A percentile compares a stretch with the other conserved stretches of the same genome.
These are phyloP conservation scores for Lithosia quadra DNA, from an alignment of 2,888 invertebrate species.

Conservation along the genomic window DNA sequence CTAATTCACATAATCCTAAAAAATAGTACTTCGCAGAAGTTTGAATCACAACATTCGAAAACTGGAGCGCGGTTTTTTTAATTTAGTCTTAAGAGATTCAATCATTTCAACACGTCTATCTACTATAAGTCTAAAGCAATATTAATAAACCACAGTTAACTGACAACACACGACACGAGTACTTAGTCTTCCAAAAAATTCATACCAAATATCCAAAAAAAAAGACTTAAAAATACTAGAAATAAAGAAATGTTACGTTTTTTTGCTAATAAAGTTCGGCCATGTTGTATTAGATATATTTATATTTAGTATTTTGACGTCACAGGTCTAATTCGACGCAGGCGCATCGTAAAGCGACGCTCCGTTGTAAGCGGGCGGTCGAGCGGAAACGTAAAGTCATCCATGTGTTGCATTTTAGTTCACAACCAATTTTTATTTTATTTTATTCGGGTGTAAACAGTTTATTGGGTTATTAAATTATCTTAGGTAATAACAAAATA, in stretches of 20 bases:
- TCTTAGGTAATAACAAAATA: too few species aligned
- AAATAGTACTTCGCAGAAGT: conserved; percentile 1
- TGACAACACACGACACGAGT: conserved; percentile 16
- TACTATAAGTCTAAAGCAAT: neutral
- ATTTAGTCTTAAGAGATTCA: conserved; percentile 4
- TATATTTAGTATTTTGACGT: conserved; percentile 31
- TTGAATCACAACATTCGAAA: conserved; percentile 5
- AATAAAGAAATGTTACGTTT: conserved; percentile 22
- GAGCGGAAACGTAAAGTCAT: conserved; percentile 8
- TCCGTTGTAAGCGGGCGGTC: conserved; percentile 20
- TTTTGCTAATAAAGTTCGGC: conserved; percentile 24
- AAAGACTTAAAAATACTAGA: conserved; percentile 11
- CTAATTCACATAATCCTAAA: neutral
- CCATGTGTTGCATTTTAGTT: neutral
- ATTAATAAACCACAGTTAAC: conserved; percentile 7
- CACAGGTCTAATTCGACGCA: conserved; percentile 34
- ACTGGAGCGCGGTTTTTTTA: neutral
- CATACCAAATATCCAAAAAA: conserved; percentile 14
- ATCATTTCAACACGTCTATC: neutral
- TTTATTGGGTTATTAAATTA: too few species aligned
- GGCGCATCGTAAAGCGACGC: conserved; percentile 28
- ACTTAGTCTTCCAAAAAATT: conserved; percentile 20
- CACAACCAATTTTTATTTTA: neutral
- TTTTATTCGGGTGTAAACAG: too few species aligned
- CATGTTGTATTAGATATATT: conserved; percentile 20